These are phyloP conservation scores for Hippoglossus hippoglossus DNA, from an alignment of 2,797 vertebrate species.

Conservation along the genomic window DNA sequence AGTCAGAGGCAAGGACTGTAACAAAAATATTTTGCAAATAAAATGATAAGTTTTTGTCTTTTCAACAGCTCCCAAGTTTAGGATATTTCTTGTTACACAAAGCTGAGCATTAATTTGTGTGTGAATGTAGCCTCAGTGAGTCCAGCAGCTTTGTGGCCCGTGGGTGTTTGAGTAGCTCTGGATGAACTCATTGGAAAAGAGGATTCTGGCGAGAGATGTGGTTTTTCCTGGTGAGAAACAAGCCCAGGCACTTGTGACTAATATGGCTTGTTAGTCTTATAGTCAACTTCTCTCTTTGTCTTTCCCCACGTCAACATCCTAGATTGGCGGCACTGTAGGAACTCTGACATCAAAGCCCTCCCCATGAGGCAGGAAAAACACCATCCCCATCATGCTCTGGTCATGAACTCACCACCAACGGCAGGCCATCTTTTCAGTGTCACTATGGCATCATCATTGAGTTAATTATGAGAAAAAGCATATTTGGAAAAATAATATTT, in stretches of 20 bases:
- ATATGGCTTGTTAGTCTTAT: not conserved
- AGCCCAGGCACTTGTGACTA: not conserved
- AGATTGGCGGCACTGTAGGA: not conserved
- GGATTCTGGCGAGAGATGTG: not conserved
- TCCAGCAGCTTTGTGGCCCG: not conserved
- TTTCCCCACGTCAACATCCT: not conserved
- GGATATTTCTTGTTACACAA: not conserved
- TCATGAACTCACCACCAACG: constrained; percentile 1
- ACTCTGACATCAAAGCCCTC: constrained; percentile 1
- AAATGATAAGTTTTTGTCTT: not conserved
- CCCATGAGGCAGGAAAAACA: constrained; percentile 3
- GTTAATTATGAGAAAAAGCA: not conserved
- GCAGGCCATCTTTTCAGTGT: not conserved
- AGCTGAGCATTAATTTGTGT: not conserved
- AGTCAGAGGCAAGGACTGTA: not conserved
- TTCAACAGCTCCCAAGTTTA: not conserved
- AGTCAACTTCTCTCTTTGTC: not conserved
- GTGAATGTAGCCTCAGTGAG: not conserved
- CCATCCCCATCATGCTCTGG: not conserved
- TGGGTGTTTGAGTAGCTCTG: not conserved
- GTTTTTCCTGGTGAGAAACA: not conserved
- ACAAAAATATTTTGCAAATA: not conserved
- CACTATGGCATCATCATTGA: constrained; percentile 4
- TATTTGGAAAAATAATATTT: not conserved
- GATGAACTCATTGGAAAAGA: not conserved